Evolutionary conservation across 1,140 invertebrate genomes (phyloP), one percentile per base, ranked within the genome.

Genomic region (Danaus plexippus): DNA sequence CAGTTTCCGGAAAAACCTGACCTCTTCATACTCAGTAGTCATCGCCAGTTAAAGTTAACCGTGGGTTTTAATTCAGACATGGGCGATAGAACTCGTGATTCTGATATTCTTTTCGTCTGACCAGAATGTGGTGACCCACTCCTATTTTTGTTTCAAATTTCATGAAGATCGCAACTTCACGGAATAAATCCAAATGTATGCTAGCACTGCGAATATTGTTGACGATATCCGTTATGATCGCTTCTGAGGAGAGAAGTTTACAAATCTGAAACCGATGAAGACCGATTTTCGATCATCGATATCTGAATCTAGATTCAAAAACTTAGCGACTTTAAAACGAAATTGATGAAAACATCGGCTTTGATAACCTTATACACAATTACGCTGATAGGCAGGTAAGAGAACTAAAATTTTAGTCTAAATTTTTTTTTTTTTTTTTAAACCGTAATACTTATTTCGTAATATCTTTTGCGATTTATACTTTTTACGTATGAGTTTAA

Each of bases 241-340:
- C 64, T 60, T 59, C 58, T 52, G 67, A 60, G 9, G 58, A 72
- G 13, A 53, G 54, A 42, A 64, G 60, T 58, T 68, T 68, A 59
- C 54, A 22, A 64, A 68, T 50, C 57, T 70, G 10, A 75, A 75
- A 61, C 64, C 75, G 43, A 73, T 71, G 47, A 78, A 78, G 72
- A 73, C 59, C 43, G 74, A 73, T 72, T 64, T 70, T 18, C 63
- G 66, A 65, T 74, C 61, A 43, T 64, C 65, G 60, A 77, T 74
- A 54, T 61, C 52, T 52, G 67, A 80, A 50, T 53, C 47, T 41
- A 53, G 47, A 74, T 60, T 75, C 48, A 61, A 52, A 59, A 66
- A 66, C 62, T 63, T 63, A 12, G 59, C 65, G 59, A 59, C 52
- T 61, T 64, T 47, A 63, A 61, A 61, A 61, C 42, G 58, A 65